Evolutionary conservation across 2,888 invertebrate genomes (phyloP), one percentile per base, ranked within the genome.

Genomic region (Erebia palarica): DNA sequence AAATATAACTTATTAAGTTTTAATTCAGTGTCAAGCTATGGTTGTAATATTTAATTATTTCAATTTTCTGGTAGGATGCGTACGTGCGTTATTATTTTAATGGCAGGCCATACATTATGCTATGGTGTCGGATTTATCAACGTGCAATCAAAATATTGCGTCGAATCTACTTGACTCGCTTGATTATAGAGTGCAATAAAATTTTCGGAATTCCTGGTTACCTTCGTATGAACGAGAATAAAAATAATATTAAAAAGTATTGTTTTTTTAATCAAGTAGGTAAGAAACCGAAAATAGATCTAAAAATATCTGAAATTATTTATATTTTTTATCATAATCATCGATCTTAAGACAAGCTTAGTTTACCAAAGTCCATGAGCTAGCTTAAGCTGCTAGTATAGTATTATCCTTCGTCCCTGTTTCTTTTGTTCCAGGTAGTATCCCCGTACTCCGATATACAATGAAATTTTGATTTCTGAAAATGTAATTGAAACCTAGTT

Each of bases 31-130:
- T 47, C 47, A 47, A 16, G 42, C 44, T 11, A 16, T 42, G 18
- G 16, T 61, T 21, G 13, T 21, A 42, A 44, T 44, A 13, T 21
- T 18, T 65, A 27, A 65, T 36, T 36, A 65, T 65, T 16, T 65
- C 65, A 65, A 55, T 65, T 65, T 65, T 65, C 65, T 42, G 47
- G 21, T 55, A 36, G 27, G 53, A 53, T 13, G 1, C 27, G 27
- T 36, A 65, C 65, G 53, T 65, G 53, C 16, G 10, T 65, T 65
- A 65, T 65, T 65, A 65, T 10, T 5, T 5, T 51, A 65, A 64
- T 53, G 64, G 18, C 16, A 58, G 27, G 27, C 18, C 7, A 61
- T 18, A 47, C 61, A 61, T 61, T 61, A 61, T 61, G 13, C 14
- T 21, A 61, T 44, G 18, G 42, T 61, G 42, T 18, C 44, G 8